A percentile compares a stretch with the other conserved stretches of the same genome.
phyloP scores from a whole-genome alignment of 2,113 vertebrate species.

The Etheostoma spectabile region DNA sequence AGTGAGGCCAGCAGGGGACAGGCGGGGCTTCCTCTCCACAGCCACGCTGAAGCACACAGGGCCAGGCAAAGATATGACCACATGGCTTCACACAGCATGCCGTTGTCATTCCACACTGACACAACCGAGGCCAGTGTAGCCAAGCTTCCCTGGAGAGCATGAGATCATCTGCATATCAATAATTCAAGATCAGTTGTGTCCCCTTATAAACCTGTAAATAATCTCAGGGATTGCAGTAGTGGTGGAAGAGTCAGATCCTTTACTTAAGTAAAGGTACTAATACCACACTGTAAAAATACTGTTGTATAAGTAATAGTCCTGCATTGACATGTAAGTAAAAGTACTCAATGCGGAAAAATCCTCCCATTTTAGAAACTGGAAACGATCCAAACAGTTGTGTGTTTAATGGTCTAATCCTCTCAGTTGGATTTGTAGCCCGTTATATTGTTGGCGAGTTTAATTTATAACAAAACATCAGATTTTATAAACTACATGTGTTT shows the following conservation, averaged over 20 bases:
- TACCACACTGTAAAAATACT: neutral
- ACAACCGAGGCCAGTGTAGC: neutral
- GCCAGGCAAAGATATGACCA: conserved; percentile 14
- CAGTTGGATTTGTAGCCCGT: too few species aligned
- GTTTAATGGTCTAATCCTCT: too few species aligned
- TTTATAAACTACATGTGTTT: too few species aligned
- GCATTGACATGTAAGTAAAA: too few species aligned
- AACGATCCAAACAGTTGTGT: too few species aligned
- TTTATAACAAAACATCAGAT: too few species aligned
- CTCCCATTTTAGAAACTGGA: too few species aligned
- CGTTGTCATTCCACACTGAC: conserved; percentile 26
- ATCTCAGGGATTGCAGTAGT: neutral
- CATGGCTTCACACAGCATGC: conserved; percentile 9
- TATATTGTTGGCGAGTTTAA: too few species aligned
- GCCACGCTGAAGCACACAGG: neutral
- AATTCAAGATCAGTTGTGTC: neutral
- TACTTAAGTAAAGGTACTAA: too few species aligned
- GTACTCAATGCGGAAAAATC: too few species aligned
- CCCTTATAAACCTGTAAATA: neutral
- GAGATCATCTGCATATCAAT: neutral
- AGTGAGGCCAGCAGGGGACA: conserved; percentile 7
- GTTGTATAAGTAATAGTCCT: too few species aligned
- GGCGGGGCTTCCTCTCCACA: conserved; percentile 22
- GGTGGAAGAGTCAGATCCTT: too few species aligned
- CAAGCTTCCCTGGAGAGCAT: neutral